phyloP scores from a whole-genome alignment of 2,888 invertebrate genomes.

The Philhelius pedissequus region DNA sequence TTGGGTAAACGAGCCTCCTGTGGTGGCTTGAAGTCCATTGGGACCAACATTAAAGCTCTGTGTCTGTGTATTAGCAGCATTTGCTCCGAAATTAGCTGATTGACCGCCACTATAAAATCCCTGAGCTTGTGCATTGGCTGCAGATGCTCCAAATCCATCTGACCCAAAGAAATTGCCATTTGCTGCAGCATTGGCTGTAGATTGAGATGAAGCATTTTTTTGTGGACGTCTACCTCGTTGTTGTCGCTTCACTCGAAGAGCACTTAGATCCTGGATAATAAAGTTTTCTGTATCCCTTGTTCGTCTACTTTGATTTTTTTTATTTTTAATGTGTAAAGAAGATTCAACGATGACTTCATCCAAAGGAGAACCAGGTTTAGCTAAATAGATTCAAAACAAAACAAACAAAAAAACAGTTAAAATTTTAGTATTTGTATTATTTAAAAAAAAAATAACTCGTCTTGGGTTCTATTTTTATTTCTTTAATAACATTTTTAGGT shows the following conservation, averaged over 20 bases:
- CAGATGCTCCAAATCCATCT: constrained; percentile 73
- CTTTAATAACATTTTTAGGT: background rate
- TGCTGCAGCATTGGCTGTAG: constrained; percentile 75
- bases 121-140: constrained; percentile 76
- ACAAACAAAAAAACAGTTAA: background rate
- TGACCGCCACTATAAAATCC: constrained; percentile 75
- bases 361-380: constrained; percentile 73
- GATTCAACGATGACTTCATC: constrained; percentile 81
- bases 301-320: constrained; percentile 74
- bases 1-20: constrained; percentile 77
- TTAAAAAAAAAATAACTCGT: background rate
- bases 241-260: constrained; percentile 28
- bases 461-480: background rate
- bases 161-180: constrained; percentile 70
- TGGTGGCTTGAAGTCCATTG: constrained; percentile 73
- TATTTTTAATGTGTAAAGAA: constrained; percentile 77
- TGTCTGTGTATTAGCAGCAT: constrained; percentile 76
- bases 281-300: constrained; percentile 64
- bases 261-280: background rate
- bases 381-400: too few species aligned
- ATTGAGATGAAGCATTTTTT: constrained; percentile 72
- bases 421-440: background rate
- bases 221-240: background rate
- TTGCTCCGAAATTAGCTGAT: constrained; percentile 76
- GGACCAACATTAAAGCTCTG: constrained; percentile 74